Evolutionary conservation across 2,888 invertebrate genomes (phyloP), one percentile per base, ranked within the genome.

Genomic region (Orchesella flavescens): DNA sequence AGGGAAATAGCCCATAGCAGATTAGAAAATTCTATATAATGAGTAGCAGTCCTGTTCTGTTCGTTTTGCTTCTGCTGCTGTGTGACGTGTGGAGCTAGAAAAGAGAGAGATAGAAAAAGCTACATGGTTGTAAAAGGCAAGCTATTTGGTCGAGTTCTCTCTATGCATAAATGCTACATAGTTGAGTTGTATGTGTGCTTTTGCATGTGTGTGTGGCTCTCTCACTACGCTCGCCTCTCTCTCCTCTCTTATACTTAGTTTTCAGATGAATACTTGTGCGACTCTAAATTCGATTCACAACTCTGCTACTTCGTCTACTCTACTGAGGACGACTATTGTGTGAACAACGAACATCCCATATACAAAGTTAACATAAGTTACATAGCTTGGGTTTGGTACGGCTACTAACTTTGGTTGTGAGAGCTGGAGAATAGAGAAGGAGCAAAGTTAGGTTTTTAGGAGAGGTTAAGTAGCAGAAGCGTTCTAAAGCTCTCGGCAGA

Each of bases 391-490:
- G 34, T 7, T 34, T 7, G 2, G 34, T 34, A n/a, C n/a, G 34
- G 34, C 2, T 34, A 4, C 34, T n/a, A n/a, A n/a, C n/a, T n/a
- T 7, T 34, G 34, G 7, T 34, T 34, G 34, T 34, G 34, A 7
- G 34, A 34, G 7, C 34, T 34, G 34, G 34, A 34, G 7, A 2
- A n/a, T 49, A 49, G 57, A 17, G 61, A 61, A 12, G 1, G 13
- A 63, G 63, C 21, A 53, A 53, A 66, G 1, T 10, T 43, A 66
- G 69, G 49, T 23, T 21, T 15, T 46, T 15, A 69, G 69, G 72
- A 24, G 72, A 72, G 21, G 69, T 73, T 73, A 44, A 73, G 61
- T 61, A 73, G 73, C 46, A 73, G 73, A 43, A 7, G 73, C 61
- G 61, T 61, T 73, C 61, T 44, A 44, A 44, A 61, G 46, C 46